Conservation (phyloP, 2,888 invertebrate genomes). For the Flabesymbios commensalis region DNA sequence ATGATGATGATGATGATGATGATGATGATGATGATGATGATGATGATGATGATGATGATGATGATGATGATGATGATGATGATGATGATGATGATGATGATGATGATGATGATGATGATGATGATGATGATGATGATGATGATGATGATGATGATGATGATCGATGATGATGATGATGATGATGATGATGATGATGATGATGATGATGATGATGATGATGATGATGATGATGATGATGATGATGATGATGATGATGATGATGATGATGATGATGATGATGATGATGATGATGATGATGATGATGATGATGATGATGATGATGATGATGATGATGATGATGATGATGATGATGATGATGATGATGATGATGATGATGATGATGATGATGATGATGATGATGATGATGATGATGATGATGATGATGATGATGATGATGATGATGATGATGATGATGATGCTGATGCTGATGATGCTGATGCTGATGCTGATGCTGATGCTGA, state of each 20-base stretch:
- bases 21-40: background rate
- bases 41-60: conserved; percentile 4
- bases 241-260: conserved; percentile 6
- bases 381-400: background rate
- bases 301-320: background rate
- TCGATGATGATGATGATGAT: no score
- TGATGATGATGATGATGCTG: conserved; percentile 25
- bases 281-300: background rate
- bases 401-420: conserved; percentile 15
- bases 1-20: background rate
- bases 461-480: no score
- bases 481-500: no score
- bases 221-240: conserved; percentile 4
- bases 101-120: conserved; percentile 17
- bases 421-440: conserved; percentile 23
- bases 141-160: conserved; percentile 10
- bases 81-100: conserved; percentile 17
- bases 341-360: background rate
- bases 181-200: conserved; percentile 12
- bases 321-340: background rate
- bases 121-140: conserved; percentile 12
- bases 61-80: conserved; percentile 18
- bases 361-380: background rate
- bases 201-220: conserved; percentile 7
- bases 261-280: background rate